Base-by-base conservation (phyloP, 1,140 invertebrate species). In the Aricia agestis region DNA sequence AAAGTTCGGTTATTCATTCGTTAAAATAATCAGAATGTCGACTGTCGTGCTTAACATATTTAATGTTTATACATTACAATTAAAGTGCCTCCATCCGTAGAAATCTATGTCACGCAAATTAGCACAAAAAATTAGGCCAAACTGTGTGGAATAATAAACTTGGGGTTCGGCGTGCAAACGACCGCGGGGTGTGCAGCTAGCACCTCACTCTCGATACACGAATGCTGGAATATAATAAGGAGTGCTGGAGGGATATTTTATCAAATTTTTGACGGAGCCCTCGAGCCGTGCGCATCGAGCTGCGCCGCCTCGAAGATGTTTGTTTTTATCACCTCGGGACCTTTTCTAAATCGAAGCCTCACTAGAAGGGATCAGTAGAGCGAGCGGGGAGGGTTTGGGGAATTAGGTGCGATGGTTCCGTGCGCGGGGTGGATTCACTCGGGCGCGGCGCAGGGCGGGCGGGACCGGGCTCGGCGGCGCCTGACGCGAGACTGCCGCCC, bases 221-320 rank as follows among this genome's bases (percentile, higher is more conserved):
- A 63, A 19, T 63, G 10, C 59, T 63, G 10, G 19, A 19, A 63
- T 63, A 41, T 69, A 63, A 63, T 42, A 63, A 63, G 61, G 32
- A 65, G 17, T 19, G 63, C 25, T 41, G 17, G 32, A 19, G 17
- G 61, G 67, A 57, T 72, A 79, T 74, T 73, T 74, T 59, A 73
- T 68, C 72, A 41, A 78, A 74, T 76, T 76, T 78, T 77, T 78
- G 36, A 72, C 68, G 58, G 69, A 69, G 57, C 72, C 67, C 74
- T 73, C 74, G 78, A 81, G 82, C 81, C 85, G 85, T 90, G 88
- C 88, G 88, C 88, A 90, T 85, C 81, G 81, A 80, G 71, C 74
- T 77, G 82, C 83, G 81, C 74, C 75, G 81, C 76, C 79, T 79
- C 76, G 74, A 42, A 79, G 68, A 13, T 32, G 18, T 17, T 17